Percentiles rank a stretch among this genome's conserved stretches.
These are phyloP conservation scores for Sylvilagus floridanus DNA, from an alignment of 2,797 vertebrate genomes.

Conservation along the genomic window DNA sequence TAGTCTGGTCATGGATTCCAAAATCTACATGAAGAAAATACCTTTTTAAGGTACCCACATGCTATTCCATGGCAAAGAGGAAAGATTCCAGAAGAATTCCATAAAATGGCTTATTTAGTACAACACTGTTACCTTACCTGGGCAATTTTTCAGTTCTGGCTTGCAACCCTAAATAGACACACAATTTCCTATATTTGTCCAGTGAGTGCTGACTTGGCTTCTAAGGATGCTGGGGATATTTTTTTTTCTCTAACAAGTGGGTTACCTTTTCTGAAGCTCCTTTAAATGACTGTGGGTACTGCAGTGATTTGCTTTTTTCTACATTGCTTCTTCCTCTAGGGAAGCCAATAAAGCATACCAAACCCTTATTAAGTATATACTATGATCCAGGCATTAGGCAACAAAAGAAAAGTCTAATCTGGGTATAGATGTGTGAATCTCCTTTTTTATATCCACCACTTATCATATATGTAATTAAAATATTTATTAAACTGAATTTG, in stretches of 20 bases:
- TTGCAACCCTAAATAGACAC: background rate
- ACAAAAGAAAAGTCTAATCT: no score
- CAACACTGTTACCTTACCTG: background rate
- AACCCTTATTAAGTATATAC: background rate
- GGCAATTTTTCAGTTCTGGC: constrained; percentile 18
- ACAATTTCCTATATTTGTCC: background rate
- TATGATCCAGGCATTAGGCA: background rate
- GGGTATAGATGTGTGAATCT: background rate
- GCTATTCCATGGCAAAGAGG: constrained; percentile 40
- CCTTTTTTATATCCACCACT: background rate
- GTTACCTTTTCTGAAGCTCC: background rate
- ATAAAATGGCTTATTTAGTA: constrained; percentile 9
- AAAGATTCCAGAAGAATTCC: constrained; percentile 56
- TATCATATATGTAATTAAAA: background rate
- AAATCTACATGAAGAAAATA: constrained; percentile 55
- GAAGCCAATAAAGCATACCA: background rate
- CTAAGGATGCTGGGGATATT: background rate
- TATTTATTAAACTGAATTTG: background rate
- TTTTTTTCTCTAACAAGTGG: background rate
- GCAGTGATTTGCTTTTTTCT: background rate
- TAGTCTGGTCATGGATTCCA: constrained; percentile 46
- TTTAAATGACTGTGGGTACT: background rate
- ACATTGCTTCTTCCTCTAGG: background rate
- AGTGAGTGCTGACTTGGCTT: background rate
- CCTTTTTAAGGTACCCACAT: constrained; percentile 8